A percentile compares a stretch with the other conserved stretches of the same genome.
These are phyloP conservation scores for Bradypus variegatus DNA, from an alignment of 2,797 vertebrate genomes.

Conservation along the genomic window DNA sequence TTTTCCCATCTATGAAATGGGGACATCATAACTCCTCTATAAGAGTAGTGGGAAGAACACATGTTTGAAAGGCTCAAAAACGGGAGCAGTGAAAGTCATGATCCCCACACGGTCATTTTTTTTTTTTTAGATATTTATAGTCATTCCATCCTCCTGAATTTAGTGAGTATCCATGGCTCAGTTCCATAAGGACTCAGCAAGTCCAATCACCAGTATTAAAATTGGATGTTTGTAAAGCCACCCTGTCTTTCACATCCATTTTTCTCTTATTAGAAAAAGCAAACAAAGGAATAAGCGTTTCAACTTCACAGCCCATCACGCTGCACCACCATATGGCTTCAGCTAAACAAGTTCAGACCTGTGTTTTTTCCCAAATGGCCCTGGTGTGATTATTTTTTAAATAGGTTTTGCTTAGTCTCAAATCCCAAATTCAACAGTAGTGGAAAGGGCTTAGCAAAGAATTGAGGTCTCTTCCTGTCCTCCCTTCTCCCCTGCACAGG, in stretches of 20 bases:
- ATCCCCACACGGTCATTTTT: rapidly evolving
- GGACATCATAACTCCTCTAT: neutral
- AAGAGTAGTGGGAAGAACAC: neutral
- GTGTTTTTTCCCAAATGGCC: neutral
- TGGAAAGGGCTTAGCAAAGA: slow-evolving; percentile 39
- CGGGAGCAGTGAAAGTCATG: neutral
- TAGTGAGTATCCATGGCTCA: neutral
- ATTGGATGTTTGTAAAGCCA: neutral
- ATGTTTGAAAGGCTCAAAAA: neutral
- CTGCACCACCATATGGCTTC: neutral
- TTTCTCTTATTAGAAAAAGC: neutral
- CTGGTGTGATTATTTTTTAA: neutral
- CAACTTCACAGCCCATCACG: neutral
- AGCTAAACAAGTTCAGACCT: neutral
- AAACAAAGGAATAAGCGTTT: neutral
- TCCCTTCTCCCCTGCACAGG: neutral
- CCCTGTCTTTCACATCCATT: neutral
- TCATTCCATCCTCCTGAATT: neutral
- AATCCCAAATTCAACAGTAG: slow-evolving; percentile 25
- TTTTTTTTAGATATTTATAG: neutral
- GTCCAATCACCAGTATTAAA: neutral
- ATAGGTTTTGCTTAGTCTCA: slow-evolving; percentile 1
- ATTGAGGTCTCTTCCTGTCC: neutral
- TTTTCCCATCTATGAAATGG: neutral
- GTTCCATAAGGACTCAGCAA: neutral